Base-by-base conservation (phyloP, 2,797 vertebrate genomes). In the Botia kubotai region DNA sequence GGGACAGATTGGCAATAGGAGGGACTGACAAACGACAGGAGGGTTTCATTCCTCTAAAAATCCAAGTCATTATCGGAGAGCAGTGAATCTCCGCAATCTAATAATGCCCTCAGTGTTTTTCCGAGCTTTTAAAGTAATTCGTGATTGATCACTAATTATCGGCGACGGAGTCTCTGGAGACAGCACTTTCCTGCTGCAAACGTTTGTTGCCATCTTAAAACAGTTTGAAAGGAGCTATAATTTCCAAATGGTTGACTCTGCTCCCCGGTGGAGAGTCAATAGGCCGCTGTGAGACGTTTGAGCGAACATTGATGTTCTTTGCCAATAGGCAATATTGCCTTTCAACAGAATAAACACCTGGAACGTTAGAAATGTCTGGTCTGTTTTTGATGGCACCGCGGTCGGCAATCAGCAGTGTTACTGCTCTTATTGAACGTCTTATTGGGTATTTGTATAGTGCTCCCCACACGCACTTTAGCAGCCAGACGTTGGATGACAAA, bases 101-200 rank as follows among this genome's bases (percentile, higher is more conserved):
- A 91, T 91, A 91, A 90, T 92, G 90, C 90, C 91, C 87, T 89
- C 80, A 0, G 83, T 90, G 89, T 33, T 33, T 92, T 92, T 91
- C 91, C 82, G 5, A 87, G 90, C 90, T 90, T 90, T 93, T 89
- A 91, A 91, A 93, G 87, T 89, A 91, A 93, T 93, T 90, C 65
- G 21, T 90, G 92, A 94, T 93, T 93, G 91, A 93, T 93, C 70
- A 87, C 90, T 92, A 91, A 93, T 94, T 93, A 92, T 92, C 83
- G 88, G 90, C 87, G 89, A 87, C 77, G 43, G 83, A 82, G 73
- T 77, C 91, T 86, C 87, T 60, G 29, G 89, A 91, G 90, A 88
- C 84, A 77, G 77, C 82, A 21, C 72, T 76, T 80, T 83, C 69
- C 78, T 78, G 80, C 80, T 77, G 69, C 39, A 55, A 70, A 69